phyloP scores from a whole-genome alignment of 2,113 vertebrate genomes.

The Thunnus thynnus region DNA sequence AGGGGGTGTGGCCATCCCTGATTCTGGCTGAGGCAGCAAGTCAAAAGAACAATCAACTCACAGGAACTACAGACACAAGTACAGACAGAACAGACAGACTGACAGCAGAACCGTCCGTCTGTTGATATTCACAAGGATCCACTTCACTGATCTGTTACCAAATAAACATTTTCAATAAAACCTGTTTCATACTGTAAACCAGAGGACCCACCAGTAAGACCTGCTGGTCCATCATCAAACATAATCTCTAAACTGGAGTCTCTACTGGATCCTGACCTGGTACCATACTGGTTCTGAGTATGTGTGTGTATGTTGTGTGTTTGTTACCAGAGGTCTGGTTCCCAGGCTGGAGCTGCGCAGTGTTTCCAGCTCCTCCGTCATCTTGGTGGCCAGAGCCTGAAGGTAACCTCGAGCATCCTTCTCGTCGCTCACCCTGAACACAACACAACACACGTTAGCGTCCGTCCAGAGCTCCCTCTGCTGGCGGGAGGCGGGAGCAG shows the following conservation, averaged over 20 bases:
- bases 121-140: too few species aligned
- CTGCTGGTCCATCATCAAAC: too few species aligned
- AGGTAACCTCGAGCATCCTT: slow-evolving; percentile 98
- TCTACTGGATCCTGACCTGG: too few species aligned
- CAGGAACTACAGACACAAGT: background rate
- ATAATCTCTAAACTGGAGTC: too few species aligned
- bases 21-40: slow-evolving; percentile 62
- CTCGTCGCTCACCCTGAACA: slow-evolving; percentile 95
- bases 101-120: too few species aligned
- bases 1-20: slow-evolving; percentile 76
- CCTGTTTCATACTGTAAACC: too few species aligned
- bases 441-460: background rate
- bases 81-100: too few species aligned
- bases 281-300: too few species aligned
- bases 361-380: slow-evolving; percentile 96
- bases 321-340: slow-evolving; percentile 90
- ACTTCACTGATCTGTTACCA: too few species aligned
- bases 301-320: too few species aligned
- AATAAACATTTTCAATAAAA: too few species aligned
- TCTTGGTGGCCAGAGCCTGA: slow-evolving; percentile 96
- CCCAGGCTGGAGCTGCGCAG: slow-evolving; percentile 93
- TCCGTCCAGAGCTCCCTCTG: background rate
- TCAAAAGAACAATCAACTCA: slow-evolving; percentile 39
- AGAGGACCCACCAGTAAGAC: too few species aligned
- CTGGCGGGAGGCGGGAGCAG: background rate